phyloP scores from a whole-genome alignment of 2,797 vertebrate genomes.

The Characodon lateralis region DNA sequence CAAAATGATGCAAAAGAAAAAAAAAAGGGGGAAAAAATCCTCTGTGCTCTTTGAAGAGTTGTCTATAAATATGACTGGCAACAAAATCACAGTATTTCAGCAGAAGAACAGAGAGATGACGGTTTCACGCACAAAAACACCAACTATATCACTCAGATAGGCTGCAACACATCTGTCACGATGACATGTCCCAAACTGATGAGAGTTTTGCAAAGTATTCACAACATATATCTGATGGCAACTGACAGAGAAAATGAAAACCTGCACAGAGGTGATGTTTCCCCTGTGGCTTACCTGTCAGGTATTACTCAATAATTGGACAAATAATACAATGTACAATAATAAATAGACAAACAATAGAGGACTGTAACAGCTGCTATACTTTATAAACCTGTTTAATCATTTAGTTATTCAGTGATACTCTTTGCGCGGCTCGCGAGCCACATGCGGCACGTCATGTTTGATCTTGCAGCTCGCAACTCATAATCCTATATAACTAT shows the following conservation, averaged over 20 bases:
- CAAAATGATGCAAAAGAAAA: conserved; percentile 20
- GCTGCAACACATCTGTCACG: conserved; percentile 34
- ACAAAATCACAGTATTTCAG: conserved; percentile 34
- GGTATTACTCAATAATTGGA: background rate
- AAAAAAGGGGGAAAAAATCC: background rate
- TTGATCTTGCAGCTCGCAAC: no score
- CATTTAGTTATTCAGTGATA: background rate
- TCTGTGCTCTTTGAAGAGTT: conserved; percentile 47
- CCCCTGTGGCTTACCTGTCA: background rate
- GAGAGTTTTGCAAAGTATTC: conserved; percentile 38
- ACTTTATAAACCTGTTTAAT: background rate
- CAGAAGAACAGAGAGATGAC: conserved; percentile 21
- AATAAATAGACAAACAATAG: background rate
- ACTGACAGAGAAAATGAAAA: conserved; percentile 22
- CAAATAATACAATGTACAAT: background rate
- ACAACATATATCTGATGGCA: conserved; percentile 29
- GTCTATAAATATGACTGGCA: conserved; percentile 43
- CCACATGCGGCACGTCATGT: no score
- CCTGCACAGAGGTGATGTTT: background rate
- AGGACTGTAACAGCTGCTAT: background rate
- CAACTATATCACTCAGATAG: conserved; percentile 22
- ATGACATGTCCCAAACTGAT: conserved; percentile 16
- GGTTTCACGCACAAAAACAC: conserved; percentile 25
- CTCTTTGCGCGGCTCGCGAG: no score
- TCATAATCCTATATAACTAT: no score